Evolutionary conservation across 2,888 invertebrate genomes (phyloP).

Genomic region (Flexamia atlantica): DNA sequence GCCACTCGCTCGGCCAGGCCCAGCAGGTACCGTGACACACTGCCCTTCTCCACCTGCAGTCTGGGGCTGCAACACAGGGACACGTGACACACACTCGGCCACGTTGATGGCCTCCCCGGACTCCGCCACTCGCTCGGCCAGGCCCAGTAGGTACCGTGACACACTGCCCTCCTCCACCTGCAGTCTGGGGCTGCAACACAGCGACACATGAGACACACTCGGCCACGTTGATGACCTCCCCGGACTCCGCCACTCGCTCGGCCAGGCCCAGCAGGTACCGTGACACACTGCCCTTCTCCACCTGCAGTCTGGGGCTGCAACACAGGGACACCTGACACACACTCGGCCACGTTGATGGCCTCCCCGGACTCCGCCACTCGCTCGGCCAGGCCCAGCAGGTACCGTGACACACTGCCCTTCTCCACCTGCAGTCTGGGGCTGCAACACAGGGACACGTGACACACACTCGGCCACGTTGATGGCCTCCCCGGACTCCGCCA

Average conservation of each 20-base stretch:
- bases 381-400: slow-evolving; percentile 69
- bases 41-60: slow-evolving; percentile 69
- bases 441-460: slow-evolving; percentile 76
- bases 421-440: slow-evolving; percentile 74
- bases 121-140: slow-evolving; percentile 76
- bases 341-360: slow-evolving; percentile 76
- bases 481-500: too few relatives aligned
- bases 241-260: slow-evolving; percentile 76
- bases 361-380: too few relatives aligned
- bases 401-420: slow-evolving; percentile 71
- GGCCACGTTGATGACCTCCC: slow-evolving; percentile 76
- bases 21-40: slow-evolving; percentile 72
- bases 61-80: slow-evolving; percentile 12
- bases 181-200: slow-evolving; percentile 25
- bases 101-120: slow-evolving; percentile 77
- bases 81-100: slow-evolving; percentile 73
- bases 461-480: too few relatives aligned
- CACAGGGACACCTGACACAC: not conserved
- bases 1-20: slow-evolving; percentile 76
- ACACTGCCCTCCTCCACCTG: slow-evolving; percentile 71
- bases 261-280: slow-evolving; percentile 73
- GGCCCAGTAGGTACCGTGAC: slow-evolving; percentile 72
- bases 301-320: slow-evolving; percentile 57
- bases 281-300: slow-evolving; percentile 71
- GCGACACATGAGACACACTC: slow-evolving; percentile 72